Evolutionary conservation across 2,888 invertebrate species (phyloP), one percentile per base, ranked within the genome.

Genomic region (Agrochola litura): DNA sequence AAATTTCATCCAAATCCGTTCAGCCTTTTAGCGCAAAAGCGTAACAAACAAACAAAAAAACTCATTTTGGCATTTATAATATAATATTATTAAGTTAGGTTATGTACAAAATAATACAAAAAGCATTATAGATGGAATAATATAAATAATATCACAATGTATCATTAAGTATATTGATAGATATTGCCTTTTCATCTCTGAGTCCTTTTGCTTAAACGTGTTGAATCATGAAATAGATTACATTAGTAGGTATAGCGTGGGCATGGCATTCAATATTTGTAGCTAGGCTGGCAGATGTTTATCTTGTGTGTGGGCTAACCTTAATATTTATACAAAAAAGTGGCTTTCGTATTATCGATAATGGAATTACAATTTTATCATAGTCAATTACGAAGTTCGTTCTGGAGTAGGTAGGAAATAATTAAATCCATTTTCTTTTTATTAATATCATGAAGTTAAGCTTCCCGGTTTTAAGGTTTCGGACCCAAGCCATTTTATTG

Each of bases 191-290:
- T 72, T 41, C 72, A 37, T 52, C 14, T 64, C 2, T 16, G 56
- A 60, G 4, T 8, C 3, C 12, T 66, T 54, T 81, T 9, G 9
- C 25, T 37, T 19, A 49, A 14, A 30, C 49, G 60, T 68, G 58
- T 49, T 10, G 64, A 30, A 81, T 49, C 30, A 52, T 41, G 19
- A 49, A 58, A n/a, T 46, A 60, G 43, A 54, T 80, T 72, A 68
- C 63, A 37, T 49, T 77, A 49, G 30, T n/a, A 10, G 14, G 41
- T 10, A 14, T 14, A 60, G n/a, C 46, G 63, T 72, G 60, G 67
- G 77, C n/a, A 52, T 30, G 46, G 5, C 30, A 10, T n/a, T 46
- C n/a, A 71, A 71, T 82, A 71, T 77, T 71, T 63, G 30, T 12
- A 52, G 37, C 19, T n/a, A 76, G 54, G 16, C 46, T 49, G 41